A percentile compares a stretch with the other conserved stretches of the same genome.
These are phyloP conservation scores for Argyresthia goedartella DNA, from an alignment of 2,888 invertebrate genomes.

Conservation along the genomic window DNA sequence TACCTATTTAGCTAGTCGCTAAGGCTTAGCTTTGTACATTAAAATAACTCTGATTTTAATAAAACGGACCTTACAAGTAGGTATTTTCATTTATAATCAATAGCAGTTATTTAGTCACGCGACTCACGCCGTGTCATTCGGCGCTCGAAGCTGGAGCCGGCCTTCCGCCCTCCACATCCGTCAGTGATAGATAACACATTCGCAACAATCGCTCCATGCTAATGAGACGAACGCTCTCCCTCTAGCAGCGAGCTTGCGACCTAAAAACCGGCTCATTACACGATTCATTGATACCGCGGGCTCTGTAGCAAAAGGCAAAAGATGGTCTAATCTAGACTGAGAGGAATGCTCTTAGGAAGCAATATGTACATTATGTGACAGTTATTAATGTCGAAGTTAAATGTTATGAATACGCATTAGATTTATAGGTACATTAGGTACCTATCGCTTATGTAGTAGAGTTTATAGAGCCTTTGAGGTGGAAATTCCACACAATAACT, in stretches of 20 bases:
- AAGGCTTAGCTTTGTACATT: not conserved
- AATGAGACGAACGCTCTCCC: conserved; percentile 5
- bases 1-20: too few relatives aligned
- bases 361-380: too few relatives aligned
- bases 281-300: too few relatives aligned
- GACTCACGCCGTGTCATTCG: not conserved
- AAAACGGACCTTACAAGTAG: not conserved
- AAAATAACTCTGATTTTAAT: not conserved
- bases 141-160: conserved; percentile 12
- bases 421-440: not conserved
- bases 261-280: not conserved
- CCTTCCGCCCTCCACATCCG: conserved; percentile 59
- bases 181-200: conserved; percentile 38
- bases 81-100: not conserved
- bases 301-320: not conserved
- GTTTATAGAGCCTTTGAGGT: too few relatives aligned
- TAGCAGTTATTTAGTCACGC: not conserved
- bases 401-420: not conserved
- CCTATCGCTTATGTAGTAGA: not conserved
- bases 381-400: too few relatives aligned
- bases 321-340: not conserved
- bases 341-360: too few relatives aligned
- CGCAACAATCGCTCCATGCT: conserved; percentile 23
- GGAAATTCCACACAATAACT: too few relatives aligned
- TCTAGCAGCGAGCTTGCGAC: not conserved